These are phyloP conservation scores for Dermolepida albohirtum DNA, from an alignment of 2,888 invertebrate species.

Conservation along the genomic window DNA sequence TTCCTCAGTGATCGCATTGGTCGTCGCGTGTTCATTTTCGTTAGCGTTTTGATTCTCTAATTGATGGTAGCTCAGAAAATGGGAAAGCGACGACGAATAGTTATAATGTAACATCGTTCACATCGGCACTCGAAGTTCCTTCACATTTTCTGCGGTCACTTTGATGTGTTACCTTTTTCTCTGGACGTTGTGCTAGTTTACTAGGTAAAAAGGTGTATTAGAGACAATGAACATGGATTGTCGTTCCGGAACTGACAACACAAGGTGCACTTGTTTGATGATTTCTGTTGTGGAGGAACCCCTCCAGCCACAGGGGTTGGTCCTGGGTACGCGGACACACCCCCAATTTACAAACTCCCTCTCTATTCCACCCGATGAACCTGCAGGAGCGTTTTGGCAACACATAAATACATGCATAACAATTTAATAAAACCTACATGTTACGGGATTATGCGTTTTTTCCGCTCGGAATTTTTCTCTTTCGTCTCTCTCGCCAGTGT, in stretches of 20 bases:
- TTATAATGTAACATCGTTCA: conserved; percentile 62
- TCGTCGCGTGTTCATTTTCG: conserved; percentile 56
- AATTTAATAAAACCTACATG: conserved; percentile 20
- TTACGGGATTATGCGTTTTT: conserved; percentile 6
- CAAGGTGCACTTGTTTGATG: conserved; percentile 59
- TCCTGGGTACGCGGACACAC: conserved; percentile 57
- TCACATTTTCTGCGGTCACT: conserved; percentile 27
- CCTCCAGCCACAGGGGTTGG: conserved; percentile 60
- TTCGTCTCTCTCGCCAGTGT: conserved; percentile 8
- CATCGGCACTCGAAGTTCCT: not conserved
- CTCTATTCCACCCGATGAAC: conserved; percentile 29
- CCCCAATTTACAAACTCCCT: conserved; percentile 49
- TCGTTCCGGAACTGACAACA: conserved; percentile 60
- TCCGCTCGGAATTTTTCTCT: conserved; percentile 1
- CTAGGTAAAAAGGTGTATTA: conserved; percentile 51
- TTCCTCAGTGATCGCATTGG: conserved; percentile 59
- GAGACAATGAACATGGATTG: conserved; percentile 56
- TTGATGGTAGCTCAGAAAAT: conserved; percentile 62
- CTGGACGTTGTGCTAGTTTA: conserved; percentile 8
- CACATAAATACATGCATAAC: conserved; percentile 24
- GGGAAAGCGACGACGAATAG: conserved; percentile 62
- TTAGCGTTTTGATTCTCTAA: conserved; percentile 57
- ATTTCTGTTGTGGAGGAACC: conserved; percentile 56
- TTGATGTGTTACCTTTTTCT: conserved; percentile 8
- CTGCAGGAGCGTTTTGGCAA: conserved; percentile 21